phyloP scores from a whole-genome alignment of 2,113 vertebrate genomes.

The Rousettus leschenaultii region DNA sequence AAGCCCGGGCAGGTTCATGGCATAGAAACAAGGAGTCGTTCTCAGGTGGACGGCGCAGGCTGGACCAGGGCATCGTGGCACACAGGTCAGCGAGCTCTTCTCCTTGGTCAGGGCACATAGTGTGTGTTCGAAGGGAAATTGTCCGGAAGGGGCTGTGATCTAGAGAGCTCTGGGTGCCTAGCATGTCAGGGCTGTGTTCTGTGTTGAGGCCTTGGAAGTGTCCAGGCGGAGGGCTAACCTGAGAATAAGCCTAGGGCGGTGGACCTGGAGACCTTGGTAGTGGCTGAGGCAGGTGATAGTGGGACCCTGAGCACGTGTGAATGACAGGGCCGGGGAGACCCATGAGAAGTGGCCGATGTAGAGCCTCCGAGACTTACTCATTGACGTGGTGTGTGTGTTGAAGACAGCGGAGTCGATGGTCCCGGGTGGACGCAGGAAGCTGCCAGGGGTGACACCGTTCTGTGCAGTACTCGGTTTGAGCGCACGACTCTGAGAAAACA shows the following conservation, averaged over 20 bases:
- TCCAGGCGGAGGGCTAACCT: background rate
- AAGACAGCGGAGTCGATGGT: rapidly evolving
- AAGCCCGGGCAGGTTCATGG: background rate
- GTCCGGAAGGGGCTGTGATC: background rate
- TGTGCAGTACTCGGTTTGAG: background rate
- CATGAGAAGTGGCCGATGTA: background rate
- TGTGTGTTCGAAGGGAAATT: background rate
- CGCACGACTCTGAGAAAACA: background rate
- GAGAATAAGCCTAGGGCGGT: background rate
- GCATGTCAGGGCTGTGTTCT: background rate
- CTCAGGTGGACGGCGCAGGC: background rate
- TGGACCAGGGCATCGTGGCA: background rate
- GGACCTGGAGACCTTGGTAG: background rate
- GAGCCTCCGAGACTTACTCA: background rate
- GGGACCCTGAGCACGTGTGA: no score
- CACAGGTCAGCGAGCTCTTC: background rate
- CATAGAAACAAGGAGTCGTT: background rate
- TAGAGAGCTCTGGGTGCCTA: background rate
- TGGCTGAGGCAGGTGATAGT: background rate
- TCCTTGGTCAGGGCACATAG: no score
- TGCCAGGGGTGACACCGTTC: background rate
- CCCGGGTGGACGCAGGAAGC: background rate
- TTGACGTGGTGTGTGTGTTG: background rate
- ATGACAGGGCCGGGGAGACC: rapidly evolving
- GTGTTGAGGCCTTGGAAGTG: background rate